Conservation (phyloP, 2,113 vertebrate species). For the Xenopus tropicalis region UCB_Xtro_10.0 CM004448.2:53680001-53680500, state of each 20-base stretch:
- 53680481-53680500: conserved; percentile 39
- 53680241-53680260: conserved; percentile 59
- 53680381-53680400: conserved; percentile 55
- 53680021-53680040: too few relatives aligned
- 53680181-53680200: conserved; percentile 56
- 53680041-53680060: too few relatives aligned
- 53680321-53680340: conserved; percentile 69
- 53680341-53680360: conserved; percentile 61
- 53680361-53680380: conserved; percentile 54
- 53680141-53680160: too few relatives aligned
- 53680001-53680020: too few relatives aligned
- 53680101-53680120: too few relatives aligned
- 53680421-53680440: conserved; percentile 6
- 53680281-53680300: conserved; percentile 61
- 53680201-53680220: conserved; percentile 67
- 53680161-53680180: conserved; percentile 34
- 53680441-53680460: conserved; percentile 51
- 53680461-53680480: conserved; percentile 30
- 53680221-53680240: conserved; percentile 80
- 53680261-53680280: conserved; percentile 56
- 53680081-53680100: too few relatives aligned
- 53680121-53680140: too few relatives aligned
- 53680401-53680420: conserved; percentile 51
- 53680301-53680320: conserved; percentile 62
- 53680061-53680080: too few relatives aligned